These are phyloP conservation scores for Sarcophaga bullata DNA, from an alignment of 1,140 invertebrate species.

Conservation along the genomic window DNA sequence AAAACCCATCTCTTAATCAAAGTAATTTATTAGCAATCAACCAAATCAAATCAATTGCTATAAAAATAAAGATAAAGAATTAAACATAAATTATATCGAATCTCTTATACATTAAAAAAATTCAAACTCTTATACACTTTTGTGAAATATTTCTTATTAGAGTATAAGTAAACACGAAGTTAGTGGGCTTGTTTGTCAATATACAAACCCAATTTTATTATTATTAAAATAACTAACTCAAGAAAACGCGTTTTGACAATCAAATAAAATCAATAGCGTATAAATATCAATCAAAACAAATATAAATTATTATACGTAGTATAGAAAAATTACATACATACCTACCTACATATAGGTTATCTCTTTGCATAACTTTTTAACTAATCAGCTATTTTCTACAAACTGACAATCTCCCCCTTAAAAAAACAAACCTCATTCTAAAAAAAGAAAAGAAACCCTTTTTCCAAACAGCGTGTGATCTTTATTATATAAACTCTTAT, in stretches of 20 bases:
- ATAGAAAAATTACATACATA: not conserved
- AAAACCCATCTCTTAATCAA: not conserved
- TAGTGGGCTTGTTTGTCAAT: not conserved
- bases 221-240: slow-evolving; percentile 45
- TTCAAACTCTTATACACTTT: slow-evolving; percentile 2
- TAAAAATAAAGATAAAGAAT: not conserved
- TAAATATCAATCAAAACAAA: slow-evolving; percentile 29
- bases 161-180: not conserved
- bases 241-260: slow-evolving; percentile 66
- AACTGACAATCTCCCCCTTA: no score
- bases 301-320: not conserved
- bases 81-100: not conserved
- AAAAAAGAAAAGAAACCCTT: not conserved
- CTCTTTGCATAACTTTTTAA: no score
- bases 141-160: not conserved
- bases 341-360: no score
- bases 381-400: no score
- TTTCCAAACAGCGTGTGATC: not conserved
- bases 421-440: no score
- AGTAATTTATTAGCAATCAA: not conserved
- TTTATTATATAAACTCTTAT: not conserved
- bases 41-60: not conserved
- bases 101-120: not conserved
- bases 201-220: slow-evolving; percentile 23
- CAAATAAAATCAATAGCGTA: slow-evolving; percentile 61